Evolutionary conservation across 2,113 vertebrate genomes (phyloP), one percentile per base, ranked within the genome.

Genomic region (Loxodonta africana): DNA sequence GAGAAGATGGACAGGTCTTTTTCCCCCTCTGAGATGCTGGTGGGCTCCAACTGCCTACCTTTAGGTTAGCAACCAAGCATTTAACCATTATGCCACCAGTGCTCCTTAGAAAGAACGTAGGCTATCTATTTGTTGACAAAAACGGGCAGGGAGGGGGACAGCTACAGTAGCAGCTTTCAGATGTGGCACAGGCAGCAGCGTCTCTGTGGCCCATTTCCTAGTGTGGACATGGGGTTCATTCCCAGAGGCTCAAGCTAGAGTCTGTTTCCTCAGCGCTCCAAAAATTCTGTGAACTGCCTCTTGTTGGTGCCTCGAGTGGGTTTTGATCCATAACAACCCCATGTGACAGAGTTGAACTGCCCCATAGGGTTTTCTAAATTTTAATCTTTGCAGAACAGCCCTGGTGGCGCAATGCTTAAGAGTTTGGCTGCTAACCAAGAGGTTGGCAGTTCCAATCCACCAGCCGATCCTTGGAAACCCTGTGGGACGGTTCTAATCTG

Each of bases 121-220:
- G 6, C 53, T 76, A 57, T n/a, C 14, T 23, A 30, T 57, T 96
- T 18, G 6, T 17, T 74, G 60, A 63, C 26, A 28, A 20, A 28
- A 82, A 83, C 2, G 73, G 60, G 60, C 17, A 33, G 73, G n/a
- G 20, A 17, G 17, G 23, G 48, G 37, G 2, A 12, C 18, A 1
- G n/a, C 11, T 30, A 0, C 7, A 2, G 1, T 1, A 1, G n/a
- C 4, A 3, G 28, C 15, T 71, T 33, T 65, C 2, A 5, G 15
- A 18, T 10, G 11, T 8, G 8, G 8, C 41, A 7, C 33, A 41
- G 33, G 37, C 5, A 41, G 18, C 15, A 46, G 76, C 2, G 11
- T 30, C 6, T 53, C n/a, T 26, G 37, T 3, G 28, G 30, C 3
- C 9, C 17, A 1, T 78, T 26, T 2, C 0, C 0, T 17, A 8